Evolutionary conservation across 23 tunicate species (phyloP).

Genomic region (Ciona savignyi): DNA sequence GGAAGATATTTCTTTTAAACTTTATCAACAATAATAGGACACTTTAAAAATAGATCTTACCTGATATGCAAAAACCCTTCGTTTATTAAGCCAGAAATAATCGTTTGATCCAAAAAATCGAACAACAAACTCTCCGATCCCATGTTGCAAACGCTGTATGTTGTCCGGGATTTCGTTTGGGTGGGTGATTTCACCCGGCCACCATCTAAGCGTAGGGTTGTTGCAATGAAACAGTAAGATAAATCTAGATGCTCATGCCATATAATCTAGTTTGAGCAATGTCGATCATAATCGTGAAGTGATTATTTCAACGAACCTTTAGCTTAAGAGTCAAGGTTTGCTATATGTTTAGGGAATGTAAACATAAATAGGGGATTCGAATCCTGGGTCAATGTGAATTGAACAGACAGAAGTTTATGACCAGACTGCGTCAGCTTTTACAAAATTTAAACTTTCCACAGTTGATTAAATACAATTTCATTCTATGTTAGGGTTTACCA

Average conservation of each 20-base stretch:
- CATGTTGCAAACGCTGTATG: constrained; percentile 50
- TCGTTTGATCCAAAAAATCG: constrained; percentile 89
- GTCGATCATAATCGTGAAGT: too few species aligned
- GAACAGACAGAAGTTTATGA: too few species aligned
- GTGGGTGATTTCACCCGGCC: constrained; percentile 87
- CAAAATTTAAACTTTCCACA: too few species aligned
- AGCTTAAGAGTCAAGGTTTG: too few species aligned
- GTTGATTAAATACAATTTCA: too few species aligned
- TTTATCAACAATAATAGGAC: neutral
- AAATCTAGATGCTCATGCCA: neutral
- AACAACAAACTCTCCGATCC: constrained; percentile 89
- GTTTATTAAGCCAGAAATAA: constrained; percentile 74
- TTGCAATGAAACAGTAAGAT: neutral
- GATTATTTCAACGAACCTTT: too few species aligned
- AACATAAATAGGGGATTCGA: too few species aligned
- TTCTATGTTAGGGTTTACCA: too few species aligned
- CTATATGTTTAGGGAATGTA: too few species aligned
- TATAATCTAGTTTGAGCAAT: neutral
- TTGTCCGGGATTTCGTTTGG: constrained; percentile 82
- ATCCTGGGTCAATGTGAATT: too few species aligned
- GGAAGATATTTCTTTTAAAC: too few species aligned
- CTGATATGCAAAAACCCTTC: constrained; percentile 65
- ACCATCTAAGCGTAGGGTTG: constrained; percentile 39
- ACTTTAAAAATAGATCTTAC: constrained; percentile 2
- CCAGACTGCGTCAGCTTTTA: too few species aligned